A percentile compares a stretch with the other conserved stretches of the same genome.
Evolutionary conservation across 2,113 vertebrate genomes (phyloP).

Genomic region (Platanista minor): DNA sequence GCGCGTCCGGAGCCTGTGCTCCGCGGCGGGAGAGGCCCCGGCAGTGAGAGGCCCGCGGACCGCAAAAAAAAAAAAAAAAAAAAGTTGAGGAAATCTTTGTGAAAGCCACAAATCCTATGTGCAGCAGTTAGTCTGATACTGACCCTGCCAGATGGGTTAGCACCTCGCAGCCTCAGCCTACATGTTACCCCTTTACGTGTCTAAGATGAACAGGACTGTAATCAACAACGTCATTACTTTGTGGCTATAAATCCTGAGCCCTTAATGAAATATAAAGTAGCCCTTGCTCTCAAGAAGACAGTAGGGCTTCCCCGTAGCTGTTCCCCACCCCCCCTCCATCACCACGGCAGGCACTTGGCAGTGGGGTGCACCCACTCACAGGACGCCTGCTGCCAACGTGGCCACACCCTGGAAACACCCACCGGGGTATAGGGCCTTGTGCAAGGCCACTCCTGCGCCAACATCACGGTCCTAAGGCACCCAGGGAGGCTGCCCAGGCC

Average conservation of each 20-base stretch:
- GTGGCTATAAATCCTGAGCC: background rate
- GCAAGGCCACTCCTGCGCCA: background rate
- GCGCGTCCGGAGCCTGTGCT: no score
- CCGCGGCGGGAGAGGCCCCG: no score
- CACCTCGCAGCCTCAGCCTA: background rate
- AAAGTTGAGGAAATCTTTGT: background rate
- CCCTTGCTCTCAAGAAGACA: background rate
- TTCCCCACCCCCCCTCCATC: background rate
- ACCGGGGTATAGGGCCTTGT: fast-evolving
- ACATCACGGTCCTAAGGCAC: background rate
- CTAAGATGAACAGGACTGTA: background rate
- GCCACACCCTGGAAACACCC: background rate
- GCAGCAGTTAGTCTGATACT: background rate
- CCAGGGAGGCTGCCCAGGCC: background rate
- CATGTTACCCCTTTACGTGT: background rate
- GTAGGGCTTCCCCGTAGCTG: background rate
- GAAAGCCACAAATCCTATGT: background rate
- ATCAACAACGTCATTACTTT: background rate
- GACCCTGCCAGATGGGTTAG: background rate
- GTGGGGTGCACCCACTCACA: background rate
- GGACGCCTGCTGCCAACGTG: background rate
- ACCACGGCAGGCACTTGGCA: no score
- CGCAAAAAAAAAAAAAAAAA: background rate
- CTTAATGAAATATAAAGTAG: background rate
- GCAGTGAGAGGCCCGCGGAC: no score